Evolutionary conservation across 2,888 invertebrate genomes (phyloP).

Genomic region (Drosophila recens): DNA sequence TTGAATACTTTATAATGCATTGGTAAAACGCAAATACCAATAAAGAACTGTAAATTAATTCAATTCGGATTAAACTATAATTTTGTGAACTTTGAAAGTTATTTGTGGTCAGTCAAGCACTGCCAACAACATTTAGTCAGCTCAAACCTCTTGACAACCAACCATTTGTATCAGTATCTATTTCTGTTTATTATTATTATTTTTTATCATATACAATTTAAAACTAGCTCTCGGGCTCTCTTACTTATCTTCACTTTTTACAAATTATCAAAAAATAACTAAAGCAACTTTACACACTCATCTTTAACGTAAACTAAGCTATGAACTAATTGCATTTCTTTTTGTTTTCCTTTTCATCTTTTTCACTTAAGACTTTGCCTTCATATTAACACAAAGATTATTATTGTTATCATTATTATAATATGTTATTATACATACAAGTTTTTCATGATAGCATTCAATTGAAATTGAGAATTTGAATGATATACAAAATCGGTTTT

Average conservation of each 20-base stretch:
- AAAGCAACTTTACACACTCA: constrained; percentile 69
- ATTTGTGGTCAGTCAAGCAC: constrained; percentile 8
- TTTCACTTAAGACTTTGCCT: constrained; percentile 10
- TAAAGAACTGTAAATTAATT: constrained; percentile 4
- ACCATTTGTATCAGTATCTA: constrained; percentile 39
- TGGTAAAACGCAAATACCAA: constrained; percentile 14
- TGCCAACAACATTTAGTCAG: constrained; percentile 52
- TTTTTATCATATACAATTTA: constrained; percentile 67
- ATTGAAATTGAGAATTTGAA: constrained; percentile 29
- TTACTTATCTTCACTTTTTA: constrained; percentile 57
- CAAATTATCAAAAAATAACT: constrained; percentile 76
- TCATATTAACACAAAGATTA: constrained; percentile 41
- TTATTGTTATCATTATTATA: constrained; percentile 7
- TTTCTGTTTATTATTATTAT: constrained; percentile 10
- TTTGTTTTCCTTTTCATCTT: constrained; percentile 19
- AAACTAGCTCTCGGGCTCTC: constrained; percentile 59
- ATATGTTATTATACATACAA: constrained; percentile 35
- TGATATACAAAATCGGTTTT: constrained; percentile 28
- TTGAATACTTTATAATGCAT: constrained; percentile 23
- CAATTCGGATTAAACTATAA: constrained; percentile 3
- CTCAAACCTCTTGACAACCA: constrained; percentile 54
- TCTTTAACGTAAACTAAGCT: constrained; percentile 57
- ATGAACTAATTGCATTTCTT: constrained; percentile 64
- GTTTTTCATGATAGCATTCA: constrained; percentile 22
- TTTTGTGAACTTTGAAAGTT: constrained; percentile 4